Conservation (phyloP, 37 sponge, comb jelly and placozoan species). For the Agelas oroides region DNA sequence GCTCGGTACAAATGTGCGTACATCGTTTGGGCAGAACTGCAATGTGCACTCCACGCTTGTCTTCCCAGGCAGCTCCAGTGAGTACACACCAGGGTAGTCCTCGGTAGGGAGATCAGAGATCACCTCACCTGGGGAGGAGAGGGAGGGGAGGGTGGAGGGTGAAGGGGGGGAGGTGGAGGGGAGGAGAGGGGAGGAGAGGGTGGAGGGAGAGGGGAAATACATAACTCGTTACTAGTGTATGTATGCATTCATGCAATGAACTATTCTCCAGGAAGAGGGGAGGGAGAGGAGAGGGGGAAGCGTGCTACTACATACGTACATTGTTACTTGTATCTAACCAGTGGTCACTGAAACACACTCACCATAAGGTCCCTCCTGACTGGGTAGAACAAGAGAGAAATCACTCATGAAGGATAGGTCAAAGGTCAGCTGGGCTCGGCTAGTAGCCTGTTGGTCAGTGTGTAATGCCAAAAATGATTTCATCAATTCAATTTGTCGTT, state of each 20-base stretch:
- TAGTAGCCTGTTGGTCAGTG: conserved; percentile 26
- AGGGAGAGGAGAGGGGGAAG: not conserved
- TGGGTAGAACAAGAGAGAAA: conserved; percentile 52
- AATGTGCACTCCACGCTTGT: conserved; percentile 12
- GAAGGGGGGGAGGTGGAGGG: not conserved
- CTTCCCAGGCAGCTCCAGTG: conserved; percentile 30
- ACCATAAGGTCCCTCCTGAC: conserved; percentile 21
- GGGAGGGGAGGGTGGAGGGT: not conserved
- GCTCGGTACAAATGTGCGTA: no score
- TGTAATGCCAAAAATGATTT: conserved; percentile 2
- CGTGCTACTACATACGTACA: not conserved
- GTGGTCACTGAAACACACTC: no score
- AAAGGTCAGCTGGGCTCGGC: conserved; percentile 57
- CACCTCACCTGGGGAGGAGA: conserved; percentile 2
- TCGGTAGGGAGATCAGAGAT: not conserved
- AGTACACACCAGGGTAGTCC: conserved; percentile 13
- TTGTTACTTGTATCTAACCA: not conserved
- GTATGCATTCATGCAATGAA: no score
- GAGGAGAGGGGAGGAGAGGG: not conserved
- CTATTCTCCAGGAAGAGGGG: not conserved
- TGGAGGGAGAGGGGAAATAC: no score
- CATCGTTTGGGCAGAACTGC: conserved; percentile 35
- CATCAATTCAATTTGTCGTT: not conserved
- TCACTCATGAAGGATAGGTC: conserved; percentile 63
- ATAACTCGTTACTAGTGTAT: no score